These are phyloP conservation scores for Sanderia malayensis DNA, from an alignment of 30 jellyfish, hydroid and myxozoan species.

Conservation along the genomic window DNA sequence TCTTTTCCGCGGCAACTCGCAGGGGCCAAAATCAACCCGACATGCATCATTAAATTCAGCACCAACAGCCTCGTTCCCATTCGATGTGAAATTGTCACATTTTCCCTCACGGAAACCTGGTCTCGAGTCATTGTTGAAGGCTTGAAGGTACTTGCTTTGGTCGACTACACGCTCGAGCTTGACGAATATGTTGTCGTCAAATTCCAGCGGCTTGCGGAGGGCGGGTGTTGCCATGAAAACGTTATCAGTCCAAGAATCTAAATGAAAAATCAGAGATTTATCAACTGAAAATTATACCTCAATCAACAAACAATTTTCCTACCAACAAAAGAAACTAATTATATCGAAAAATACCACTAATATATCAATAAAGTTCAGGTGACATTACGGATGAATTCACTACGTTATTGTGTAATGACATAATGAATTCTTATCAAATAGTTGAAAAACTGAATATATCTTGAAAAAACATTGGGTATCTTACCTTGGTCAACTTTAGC, in stretches of 20 bases:
- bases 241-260: constrained; percentile 23
- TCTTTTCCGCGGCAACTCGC: constrained; percentile 57
- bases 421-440: neutral
- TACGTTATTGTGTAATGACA: neutral
- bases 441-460: neutral
- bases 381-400: neutral
- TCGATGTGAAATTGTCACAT: constrained; percentile 4
- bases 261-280: neutral
- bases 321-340: neutral
- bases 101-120: neutral
- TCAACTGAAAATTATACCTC: too few relatives aligned
- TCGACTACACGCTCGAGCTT: constrained; percentile 34
- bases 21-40: constrained; percentile 15
- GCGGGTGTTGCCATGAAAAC: constrained; percentile 6
- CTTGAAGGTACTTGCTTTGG: constrained; percentile 45
- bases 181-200: constrained; percentile 56
- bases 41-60: constrained; percentile 6
- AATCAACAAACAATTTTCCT: too few relatives aligned
- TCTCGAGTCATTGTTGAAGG: constrained; percentile 6
- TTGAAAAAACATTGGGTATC: neutral
- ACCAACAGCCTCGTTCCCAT: constrained; percentile 3
- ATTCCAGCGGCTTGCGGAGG: constrained; percentile 44
- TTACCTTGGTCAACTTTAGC: constrained; percentile 53
- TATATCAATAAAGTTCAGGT: neutral
- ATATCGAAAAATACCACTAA: neutral